Percentiles rank a stretch among this genome's conserved stretches.
Conservation (phyloP, 2,113 vertebrate species). For the Rhineura floridana region DNA sequence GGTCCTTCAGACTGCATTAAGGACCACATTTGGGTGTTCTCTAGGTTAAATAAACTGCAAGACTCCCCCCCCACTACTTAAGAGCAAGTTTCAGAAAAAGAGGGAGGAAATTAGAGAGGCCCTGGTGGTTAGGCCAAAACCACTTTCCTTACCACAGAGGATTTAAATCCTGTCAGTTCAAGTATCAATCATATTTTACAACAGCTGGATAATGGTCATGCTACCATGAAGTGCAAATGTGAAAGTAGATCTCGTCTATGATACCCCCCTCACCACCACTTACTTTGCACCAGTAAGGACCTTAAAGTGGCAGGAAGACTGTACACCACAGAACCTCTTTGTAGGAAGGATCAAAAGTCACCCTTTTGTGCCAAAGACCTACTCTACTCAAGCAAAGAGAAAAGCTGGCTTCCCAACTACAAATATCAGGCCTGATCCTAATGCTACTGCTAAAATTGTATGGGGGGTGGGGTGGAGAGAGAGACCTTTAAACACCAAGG, state of each 20-base stretch:
- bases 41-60: neutral
- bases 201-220: neutral
- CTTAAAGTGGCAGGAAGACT: neutral
- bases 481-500: too few relatives aligned
- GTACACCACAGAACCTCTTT: neutral
- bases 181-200: neutral
- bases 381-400: neutral
- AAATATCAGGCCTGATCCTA: neutral
- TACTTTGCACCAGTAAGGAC: too few relatives aligned
- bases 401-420: neutral
- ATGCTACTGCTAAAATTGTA: neutral
- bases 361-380: neutral
- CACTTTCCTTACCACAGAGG: neutral
- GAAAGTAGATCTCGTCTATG: neutral
- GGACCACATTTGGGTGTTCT: neutral
- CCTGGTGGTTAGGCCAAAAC: neutral
- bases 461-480: too few relatives aligned
- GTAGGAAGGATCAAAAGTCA: neutral
- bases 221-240: neutral
- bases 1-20: neutral
- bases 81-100: slow-evolving; percentile 9
- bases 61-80: neutral
- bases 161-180: neutral
- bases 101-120: neutral
- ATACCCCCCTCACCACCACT: too few relatives aligned